phyloP scores from a whole-genome alignment of 23 tunicate species.

The Phallusia fumigata region DNA sequence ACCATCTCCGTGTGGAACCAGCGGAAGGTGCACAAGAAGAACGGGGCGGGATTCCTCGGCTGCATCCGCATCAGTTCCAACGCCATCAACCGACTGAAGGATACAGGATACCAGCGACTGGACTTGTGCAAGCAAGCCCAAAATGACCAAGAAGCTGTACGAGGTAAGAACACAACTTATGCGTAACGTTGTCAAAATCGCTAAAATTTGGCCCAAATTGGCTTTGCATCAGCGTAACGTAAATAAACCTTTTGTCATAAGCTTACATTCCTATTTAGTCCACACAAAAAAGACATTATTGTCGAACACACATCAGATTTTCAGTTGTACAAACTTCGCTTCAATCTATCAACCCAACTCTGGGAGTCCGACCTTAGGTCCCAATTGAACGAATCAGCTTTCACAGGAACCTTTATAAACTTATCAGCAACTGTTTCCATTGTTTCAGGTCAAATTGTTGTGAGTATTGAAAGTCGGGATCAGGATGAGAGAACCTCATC shows the following conservation, averaged over 20 bases:
- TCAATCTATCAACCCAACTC: no score
- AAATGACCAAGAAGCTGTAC: conserved; percentile 75
- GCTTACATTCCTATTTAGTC: no score
- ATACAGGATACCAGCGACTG: conserved; percentile 87
- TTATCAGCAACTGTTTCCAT: no score
- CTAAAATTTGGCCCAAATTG: not conserved
- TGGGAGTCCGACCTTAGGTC: no score
- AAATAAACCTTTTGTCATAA: no score
- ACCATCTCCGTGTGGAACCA: conserved; percentile 93
- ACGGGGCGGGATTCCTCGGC: conserved; percentile 90
- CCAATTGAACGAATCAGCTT: no score
- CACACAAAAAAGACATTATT: no score
- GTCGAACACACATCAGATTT: no score
- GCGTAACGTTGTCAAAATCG: not conserved
- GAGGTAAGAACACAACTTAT: conserved; percentile 25
- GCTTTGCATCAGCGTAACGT: no score
- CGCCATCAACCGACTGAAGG: conserved; percentile 85
- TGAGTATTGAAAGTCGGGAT: conserved; percentile 84
- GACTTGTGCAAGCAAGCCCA: conserved; percentile 63
- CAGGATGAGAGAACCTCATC: conserved; percentile 64
- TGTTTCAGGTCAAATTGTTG: conserved; percentile 81
- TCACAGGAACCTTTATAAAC: no score
- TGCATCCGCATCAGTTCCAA: conserved; percentile 87
- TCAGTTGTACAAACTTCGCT: no score
- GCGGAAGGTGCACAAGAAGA: conserved; percentile 78